A percentile compares a stretch with the other conserved stretches of the same genome.
Conservation (phyloP, 2,888 invertebrate genomes). For the Drosophila affinis region DNA sequence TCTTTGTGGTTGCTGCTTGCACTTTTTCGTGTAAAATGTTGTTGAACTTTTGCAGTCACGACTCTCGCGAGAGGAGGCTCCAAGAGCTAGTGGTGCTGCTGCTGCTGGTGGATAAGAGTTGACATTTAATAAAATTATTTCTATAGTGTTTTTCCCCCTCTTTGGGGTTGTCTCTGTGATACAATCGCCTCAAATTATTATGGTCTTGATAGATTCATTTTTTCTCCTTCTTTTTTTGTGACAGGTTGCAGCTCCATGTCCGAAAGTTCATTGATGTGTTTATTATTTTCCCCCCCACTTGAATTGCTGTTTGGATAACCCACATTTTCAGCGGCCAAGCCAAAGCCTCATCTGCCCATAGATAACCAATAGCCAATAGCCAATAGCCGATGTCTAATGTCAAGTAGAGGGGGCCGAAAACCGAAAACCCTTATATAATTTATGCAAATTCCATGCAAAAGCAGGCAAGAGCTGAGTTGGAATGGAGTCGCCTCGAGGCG, state of each 20-base stretch:
- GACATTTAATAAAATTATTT: conserved; percentile 77
- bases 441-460: conserved; percentile 68
- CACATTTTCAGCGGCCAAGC: conserved; percentile 30
- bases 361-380: conserved; percentile 27
- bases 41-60: conserved; percentile 82
- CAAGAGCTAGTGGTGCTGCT: conserved; percentile 35
- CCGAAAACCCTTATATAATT: conserved; percentile 42
- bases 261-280: conserved; percentile 55
- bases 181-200: conserved; percentile 73
- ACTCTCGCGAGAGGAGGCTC: conserved; percentile 52
- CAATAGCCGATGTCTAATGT: conserved; percentile 29
- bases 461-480: conserved; percentile 34
- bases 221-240: conserved; percentile 37
- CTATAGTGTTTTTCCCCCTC: conserved; percentile 14
- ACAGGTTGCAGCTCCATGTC: conserved; percentile 62
- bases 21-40: conserved; percentile 76
- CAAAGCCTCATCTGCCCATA: conserved; percentile 5
- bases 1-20: conserved; percentile 50
- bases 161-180: conserved; percentile 38
- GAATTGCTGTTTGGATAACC: conserved; percentile 47
- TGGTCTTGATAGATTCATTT: conserved; percentile 68
- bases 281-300: conserved; percentile 44
- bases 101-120: conserved; percentile 48
- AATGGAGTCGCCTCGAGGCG: conserved; percentile 38
- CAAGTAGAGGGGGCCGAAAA: conserved; percentile 27